Base-by-base conservation (phyloP, 2,888 invertebrate species). In the Ptychoptera albimana region DNA sequence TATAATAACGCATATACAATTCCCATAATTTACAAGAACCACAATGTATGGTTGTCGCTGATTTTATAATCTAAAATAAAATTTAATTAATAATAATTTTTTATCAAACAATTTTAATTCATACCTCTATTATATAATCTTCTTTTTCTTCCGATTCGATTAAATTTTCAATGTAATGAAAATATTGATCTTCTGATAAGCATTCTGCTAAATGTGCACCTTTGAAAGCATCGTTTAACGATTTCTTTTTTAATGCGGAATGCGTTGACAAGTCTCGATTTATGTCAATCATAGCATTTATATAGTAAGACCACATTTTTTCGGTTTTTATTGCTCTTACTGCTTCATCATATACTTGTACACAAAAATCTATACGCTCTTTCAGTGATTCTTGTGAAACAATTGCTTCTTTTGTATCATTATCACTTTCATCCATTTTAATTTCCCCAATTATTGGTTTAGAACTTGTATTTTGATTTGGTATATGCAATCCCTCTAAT, bases 211-310 rank as follows among this genome's bases (percentile, higher is more conserved):
- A 57, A 50, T 72, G 68, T 1, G 67, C 73, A 39, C 66, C 67
- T n/a, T 61, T 54, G 12, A 75, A 60, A 2, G 73, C 72, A 38
- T 55, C 60, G 38, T 64, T 67, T 39, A 77, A 54, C 16, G 71
- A 57, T 46, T 70, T 69, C 23, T 63, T 64, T 50, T 70, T 72
- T 11, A 67, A 64, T 35, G 63, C 63, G 2, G 69, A 65, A 29
- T 72, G 60, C 1, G 61, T 57, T 2, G 58, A 58, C 11, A 58
- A 51, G 45, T 74, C 69, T 16, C 64, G 61, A 55, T 70, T 70
- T 0, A 75, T 59, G 49, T 73, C 68, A 23, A 73, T 50, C 57
- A 77, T 63, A 16, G 69, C 70, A 47, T 75, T 71, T 42, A 77
- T 59, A 50, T 73, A 77, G 2, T 67, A 51, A 0, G 66, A 63